phyloP scores from a whole-genome alignment of 2,888 invertebrate species.

The Chirona hameri region DNA sequence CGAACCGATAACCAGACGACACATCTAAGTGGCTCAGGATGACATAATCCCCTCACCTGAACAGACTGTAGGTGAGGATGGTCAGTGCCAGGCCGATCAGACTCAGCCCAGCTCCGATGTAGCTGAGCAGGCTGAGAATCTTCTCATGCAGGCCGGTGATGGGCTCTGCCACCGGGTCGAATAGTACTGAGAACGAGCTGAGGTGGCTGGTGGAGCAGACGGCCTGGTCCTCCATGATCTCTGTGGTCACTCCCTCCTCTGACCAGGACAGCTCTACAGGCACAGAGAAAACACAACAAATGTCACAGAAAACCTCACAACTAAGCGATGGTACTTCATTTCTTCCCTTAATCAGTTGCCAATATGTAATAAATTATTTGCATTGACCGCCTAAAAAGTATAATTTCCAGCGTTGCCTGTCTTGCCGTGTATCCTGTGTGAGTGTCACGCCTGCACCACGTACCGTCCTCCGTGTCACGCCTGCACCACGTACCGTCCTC shows the following conservation, averaged over 20 bases:
- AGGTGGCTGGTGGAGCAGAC: constrained; percentile 46
- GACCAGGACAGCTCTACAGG: constrained; percentile 43
- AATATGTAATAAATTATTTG: too few species aligned
- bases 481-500: too few species aligned
- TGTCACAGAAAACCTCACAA: too few species aligned
- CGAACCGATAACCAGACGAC: too few species aligned
- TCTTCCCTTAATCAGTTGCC: too few species aligned
- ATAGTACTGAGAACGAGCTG: constrained; percentile 48
- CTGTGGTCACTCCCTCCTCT: constrained; percentile 43
- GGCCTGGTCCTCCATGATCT: constrained; percentile 40
- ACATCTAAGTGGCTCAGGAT: too few species aligned
- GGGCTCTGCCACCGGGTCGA: constrained; percentile 45
- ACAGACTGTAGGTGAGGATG: constrained; percentile 51
- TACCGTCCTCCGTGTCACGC: too few species aligned
- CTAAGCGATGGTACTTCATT: too few species aligned
- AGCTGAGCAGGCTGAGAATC: constrained; percentile 50
- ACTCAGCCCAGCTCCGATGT: constrained; percentile 50
- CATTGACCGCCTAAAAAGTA: too few species aligned
- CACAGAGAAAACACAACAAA: neutral
- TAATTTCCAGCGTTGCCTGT: too few species aligned
- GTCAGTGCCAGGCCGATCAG: constrained; percentile 50
- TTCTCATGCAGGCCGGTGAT: constrained; percentile 44
- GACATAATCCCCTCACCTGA: constrained; percentile 46
- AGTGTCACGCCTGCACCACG: too few species aligned
- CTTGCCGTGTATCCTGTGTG: too few species aligned